Conservation (phyloP, 2,797 vertebrate species). For the Ctenopoma kingsleyae region DNA sequence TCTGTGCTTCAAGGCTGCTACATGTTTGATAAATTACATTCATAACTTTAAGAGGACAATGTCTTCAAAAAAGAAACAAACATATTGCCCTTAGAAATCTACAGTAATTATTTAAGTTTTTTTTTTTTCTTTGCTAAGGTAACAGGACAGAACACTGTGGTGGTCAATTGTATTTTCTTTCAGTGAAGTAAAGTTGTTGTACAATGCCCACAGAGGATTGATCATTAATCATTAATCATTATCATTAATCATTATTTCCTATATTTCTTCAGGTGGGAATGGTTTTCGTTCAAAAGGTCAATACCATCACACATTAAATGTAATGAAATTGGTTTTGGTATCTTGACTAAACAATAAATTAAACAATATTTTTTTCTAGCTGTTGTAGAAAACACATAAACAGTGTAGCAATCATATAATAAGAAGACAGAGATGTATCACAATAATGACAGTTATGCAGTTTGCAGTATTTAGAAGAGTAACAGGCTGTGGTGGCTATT, state of each 20-base stretch:
- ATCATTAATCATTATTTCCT: conserved; percentile 47
- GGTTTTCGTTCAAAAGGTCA: conserved; percentile 58
- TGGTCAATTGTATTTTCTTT: conserved; percentile 23
- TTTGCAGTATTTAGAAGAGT: conserved; percentile 21
- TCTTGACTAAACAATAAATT: background rate
- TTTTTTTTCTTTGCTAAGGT: conserved; percentile 21
- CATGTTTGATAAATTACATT: background rate
- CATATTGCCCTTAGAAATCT: conserved; percentile 18
- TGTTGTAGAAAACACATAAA: background rate
- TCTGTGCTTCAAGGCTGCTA: conserved; percentile 9
- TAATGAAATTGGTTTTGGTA: conserved; percentile 18
- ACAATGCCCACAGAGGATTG: conserved; percentile 40
- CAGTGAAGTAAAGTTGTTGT: conserved; percentile 18
- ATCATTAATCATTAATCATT: no score
- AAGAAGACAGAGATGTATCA: conserved; percentile 11
- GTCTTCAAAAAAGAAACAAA: conserved; percentile 13
- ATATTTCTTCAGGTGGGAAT: conserved; percentile 55
- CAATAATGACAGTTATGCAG: conserved; percentile 21
- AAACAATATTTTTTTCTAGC: background rate
- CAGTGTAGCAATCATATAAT: conserved; percentile 12
- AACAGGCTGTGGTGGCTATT: conserved; percentile 18
- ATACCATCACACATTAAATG: conserved; percentile 44
- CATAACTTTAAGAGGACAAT: conserved; percentile 1
- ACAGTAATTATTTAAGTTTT: conserved; percentile 15
- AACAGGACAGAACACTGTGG: conserved; percentile 6